Base-by-base conservation (phyloP, 35 echinoderm and acorn worm genomes). In the Nesometra sesokonis region DNA sequence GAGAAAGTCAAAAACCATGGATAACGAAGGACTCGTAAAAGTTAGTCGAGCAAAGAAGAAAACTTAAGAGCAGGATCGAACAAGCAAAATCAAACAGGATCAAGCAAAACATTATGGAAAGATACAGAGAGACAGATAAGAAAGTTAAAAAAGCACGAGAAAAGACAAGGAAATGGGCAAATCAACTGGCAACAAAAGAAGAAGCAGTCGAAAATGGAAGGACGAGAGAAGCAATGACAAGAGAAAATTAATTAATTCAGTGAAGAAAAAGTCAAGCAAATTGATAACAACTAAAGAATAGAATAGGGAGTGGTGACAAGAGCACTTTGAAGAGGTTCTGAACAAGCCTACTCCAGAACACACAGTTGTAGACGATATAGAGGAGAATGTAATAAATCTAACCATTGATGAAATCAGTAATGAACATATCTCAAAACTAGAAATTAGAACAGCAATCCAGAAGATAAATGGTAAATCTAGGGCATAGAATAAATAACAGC, bases 1-100 rank as follows among this genome's bases (percentile, higher is more conserved):
- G 79, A 86, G 37, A 86, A 77, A 39, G 77, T 7, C 13, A 34
- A 47, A 90, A 86, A 67, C 47, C 35, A 33, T 90, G 88, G 82
- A 78, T 90, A 17, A 36, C n/a, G 29, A 32, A 11, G 37, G 76
- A 78, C 13, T 86, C 88, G 13, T 85, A 47, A 47, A 47, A 85
- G 30, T 21, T 34, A 19, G 57, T 86, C 0, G 89, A 90, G 29
- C 33, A 90, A 31, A 78, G 77, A 34, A 86, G 39, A 82, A 37
- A 82, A 39, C 0, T 81, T 19, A 86, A 86, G 67, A 86, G 9
- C 0, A 11, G 81, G 0, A 80, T 37, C 13, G 5, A 80, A 39
- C 32, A 39, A 23, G 76, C 84, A 86, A 82, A 86, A 27, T 86
- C 77, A 40, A 35, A 17, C 37, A 82, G 89, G 67, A 85, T 86